Evolutionary conservation across 1,140 invertebrate species (phyloP), one percentile per base, ranked within the genome.

Genomic region (Penaeus indicus): DNA sequence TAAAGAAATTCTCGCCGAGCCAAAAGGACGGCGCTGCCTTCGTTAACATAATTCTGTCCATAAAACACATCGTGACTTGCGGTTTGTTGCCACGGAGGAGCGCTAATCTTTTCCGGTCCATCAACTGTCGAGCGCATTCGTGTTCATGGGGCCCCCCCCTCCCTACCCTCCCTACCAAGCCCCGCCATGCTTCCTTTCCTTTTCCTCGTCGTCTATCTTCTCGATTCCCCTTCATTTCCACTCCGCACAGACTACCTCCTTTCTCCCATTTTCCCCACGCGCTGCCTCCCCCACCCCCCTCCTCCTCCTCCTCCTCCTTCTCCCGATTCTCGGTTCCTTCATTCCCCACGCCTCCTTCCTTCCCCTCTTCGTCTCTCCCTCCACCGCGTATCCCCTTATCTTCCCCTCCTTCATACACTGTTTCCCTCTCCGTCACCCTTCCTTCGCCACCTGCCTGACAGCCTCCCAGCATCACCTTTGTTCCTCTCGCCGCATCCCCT

Each of bases 31-130:
- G 47, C 54, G 54, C 54, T 54, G 54, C 54, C 54, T 61, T 16
- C 47, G 61, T 25, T 80, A 60, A 47, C 78, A 60, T 22, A 60
- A 61, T 80, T 80, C 19, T 60, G 54, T 80, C 54, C 11, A 27
- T 80, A 47, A 80, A 80, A 80, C 78, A 5, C 54, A 19, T 11
- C 78, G 47, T 80, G 78, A 80, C 78, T 80, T 61, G 78, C 78
- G 78, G 21, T 80, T 80, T 60, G 47, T 60, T 60, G 61, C n/a
- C 78, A 60, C 54, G 47, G 47, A n/a, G 22, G 54, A 60, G 32
- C 78, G 78, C 78, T 80, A 80, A 80, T 80, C 78, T 80, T 80
- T 80, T 80, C 78, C 78, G 78, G 78, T 4, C 54, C 78, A 60
- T 80, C 47, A 80, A 54, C 25, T 38, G 78, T 80, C 78, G 61